Evolutionary conservation across 1,140 invertebrate genomes (phyloP).

Genomic region (Pantala flavescens): DNA sequence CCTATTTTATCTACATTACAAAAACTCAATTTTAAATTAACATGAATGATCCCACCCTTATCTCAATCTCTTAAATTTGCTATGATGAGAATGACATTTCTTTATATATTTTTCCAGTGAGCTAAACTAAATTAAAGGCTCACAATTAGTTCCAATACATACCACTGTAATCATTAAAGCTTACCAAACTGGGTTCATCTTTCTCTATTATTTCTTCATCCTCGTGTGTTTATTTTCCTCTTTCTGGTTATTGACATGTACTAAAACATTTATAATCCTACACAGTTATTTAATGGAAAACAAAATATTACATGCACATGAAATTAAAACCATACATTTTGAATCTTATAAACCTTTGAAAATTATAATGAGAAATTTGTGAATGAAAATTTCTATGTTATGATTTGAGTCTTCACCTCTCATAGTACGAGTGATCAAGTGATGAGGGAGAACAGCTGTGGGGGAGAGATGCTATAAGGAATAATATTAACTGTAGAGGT

Average conservation of each 20-base stretch:
- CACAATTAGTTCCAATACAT: neutral
- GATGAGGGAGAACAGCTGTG: neutral
- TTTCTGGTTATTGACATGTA: constrained; percentile 4
- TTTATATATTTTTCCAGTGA: neutral
- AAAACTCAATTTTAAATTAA: neutral
- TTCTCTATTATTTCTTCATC: neutral
- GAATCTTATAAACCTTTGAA: neutral
- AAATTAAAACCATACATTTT: neutral
- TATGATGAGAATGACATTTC: no score
- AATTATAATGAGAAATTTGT: neutral
- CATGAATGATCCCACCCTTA: no score
- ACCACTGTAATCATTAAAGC: neutral
- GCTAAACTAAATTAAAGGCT: neutral
- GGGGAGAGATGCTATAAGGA: neutral
- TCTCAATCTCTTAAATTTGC: no score
- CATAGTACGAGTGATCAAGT: neutral
- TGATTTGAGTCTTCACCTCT: neutral
- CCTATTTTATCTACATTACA: constrained; percentile 10
- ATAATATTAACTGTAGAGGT: neutral
- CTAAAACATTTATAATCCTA: neutral
- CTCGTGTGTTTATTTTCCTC: neutral
- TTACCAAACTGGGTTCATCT: neutral
- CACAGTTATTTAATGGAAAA: constrained; percentile 10
- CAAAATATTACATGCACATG: constrained; percentile 7
- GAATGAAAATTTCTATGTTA: neutral